Base-by-base conservation (phyloP, 2,888 invertebrate genomes). In the Cantharis lateralis region DNA sequence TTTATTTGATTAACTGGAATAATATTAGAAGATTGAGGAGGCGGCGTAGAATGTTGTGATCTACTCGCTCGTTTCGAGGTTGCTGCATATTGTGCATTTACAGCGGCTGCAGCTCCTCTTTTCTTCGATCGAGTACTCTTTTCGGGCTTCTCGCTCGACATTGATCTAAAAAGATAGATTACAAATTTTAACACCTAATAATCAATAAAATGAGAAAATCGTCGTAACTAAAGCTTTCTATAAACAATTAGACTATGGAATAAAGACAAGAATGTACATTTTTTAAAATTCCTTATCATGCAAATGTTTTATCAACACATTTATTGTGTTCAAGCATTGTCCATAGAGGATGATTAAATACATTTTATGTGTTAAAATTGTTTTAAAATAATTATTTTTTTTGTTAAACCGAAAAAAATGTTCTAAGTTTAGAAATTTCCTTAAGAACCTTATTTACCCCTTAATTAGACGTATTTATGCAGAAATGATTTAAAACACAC, bases 1-100 rank as follows among this genome's bases (percentile, higher is more conserved):
- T 94, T 95, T n/a, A 93, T 91, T 75, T 92, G 88, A 72, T 80
- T 81, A 1, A 72, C 80, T 72, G 76, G 81, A 78, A 62, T 81
- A 77, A 66, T 80, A 70, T 15, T 72, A 70, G 64, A 78, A 4
- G 71, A 26, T 48, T 70, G 75, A 9, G 78, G 74, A 1, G 82
- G 80, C 11, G 82, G 80, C 18, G 80, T 78, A n/a, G 78, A 68
- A 15, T 78, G 77, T 28, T 83, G 83, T 1, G 83, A 83, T 71
- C 83, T 78, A 69, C 83, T 83, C 48, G 81, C 72, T 69, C 81
- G 80, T 81, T 77, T 79, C 5, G 62, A 71, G n/a, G 71, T 74
- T 20, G 72, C 32, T 32, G 32, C 71, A 32, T 77, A 77, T 18
- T 78, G 76, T 7, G 76, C 18, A 61, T 76, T 77, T n/a, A 48